phyloP scores from a whole-genome alignment of 2,888 invertebrate genomes.

The Empis stercorea region DNA sequence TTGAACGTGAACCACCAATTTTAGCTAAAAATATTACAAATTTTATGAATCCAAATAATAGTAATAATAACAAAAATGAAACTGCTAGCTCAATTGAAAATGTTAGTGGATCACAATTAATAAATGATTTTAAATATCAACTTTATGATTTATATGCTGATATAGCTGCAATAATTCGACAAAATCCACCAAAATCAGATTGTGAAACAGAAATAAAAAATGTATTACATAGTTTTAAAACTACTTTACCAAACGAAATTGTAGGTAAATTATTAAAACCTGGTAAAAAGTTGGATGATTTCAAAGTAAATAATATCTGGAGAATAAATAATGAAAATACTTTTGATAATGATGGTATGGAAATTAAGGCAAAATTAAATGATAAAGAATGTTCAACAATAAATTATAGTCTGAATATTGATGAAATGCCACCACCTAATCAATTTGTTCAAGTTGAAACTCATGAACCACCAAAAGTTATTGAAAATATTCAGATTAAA shows the following conservation, averaged over 20 bases:
- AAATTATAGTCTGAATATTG: not conserved
- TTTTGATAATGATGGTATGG: not conserved
- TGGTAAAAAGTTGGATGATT: not conserved
- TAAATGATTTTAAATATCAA: conserved; percentile 2
- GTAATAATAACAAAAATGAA: not conserved
- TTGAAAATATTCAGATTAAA: not conserved
- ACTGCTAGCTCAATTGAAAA: not conserved
- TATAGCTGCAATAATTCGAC: conserved; percentile 2
- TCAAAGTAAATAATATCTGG: not conserved
- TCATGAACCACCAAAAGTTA: not conserved
- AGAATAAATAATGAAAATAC: not conserved
- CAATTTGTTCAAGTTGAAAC: no score
- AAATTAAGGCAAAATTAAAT: not conserved
- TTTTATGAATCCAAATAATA: not conserved
- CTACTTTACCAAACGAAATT: not conserved
- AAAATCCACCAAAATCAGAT: not conserved
- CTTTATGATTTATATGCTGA: conserved; percentile 8
- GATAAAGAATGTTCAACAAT: not conserved
- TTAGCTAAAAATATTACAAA: conserved; percentile 1
- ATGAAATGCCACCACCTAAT: not conserved
- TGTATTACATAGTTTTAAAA: not conserved
- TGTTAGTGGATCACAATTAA: not conserved
- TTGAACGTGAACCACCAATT: not conserved
- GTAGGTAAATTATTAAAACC: not conserved
- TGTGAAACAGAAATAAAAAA: conserved; percentile 61